phyloP scores from a whole-genome alignment of 2,797 vertebrate species.

The Vireo griseus region DNA sequence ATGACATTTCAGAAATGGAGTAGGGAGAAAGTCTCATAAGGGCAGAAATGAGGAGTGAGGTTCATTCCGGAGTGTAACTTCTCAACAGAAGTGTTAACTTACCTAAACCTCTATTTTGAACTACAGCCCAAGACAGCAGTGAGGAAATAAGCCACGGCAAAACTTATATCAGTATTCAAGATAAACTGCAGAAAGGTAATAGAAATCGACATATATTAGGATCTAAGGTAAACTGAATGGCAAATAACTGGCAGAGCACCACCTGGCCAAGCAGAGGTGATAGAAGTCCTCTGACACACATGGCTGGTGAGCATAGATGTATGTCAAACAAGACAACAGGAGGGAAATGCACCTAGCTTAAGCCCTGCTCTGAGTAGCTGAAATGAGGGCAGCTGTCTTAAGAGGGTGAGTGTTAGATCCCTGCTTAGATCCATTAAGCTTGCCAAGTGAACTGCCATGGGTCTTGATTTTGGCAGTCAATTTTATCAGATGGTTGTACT shows the following conservation, averaged over 20 bases:
- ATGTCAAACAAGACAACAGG: not conserved
- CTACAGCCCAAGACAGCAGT: not conserved
- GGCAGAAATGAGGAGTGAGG: not conserved
- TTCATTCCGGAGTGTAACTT: not conserved
- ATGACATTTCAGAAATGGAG: not conserved
- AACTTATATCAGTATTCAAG: not conserved
- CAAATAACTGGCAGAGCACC: not conserved
- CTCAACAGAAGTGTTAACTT: not conserved
- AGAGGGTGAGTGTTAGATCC: not conserved
- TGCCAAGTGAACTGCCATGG: constrained; percentile 68
- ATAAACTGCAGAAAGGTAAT: not conserved
- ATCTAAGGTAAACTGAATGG: not conserved
- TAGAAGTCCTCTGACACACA: not conserved
- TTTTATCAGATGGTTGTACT: constrained; percentile 51
- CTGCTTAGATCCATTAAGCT: constrained; percentile 37
- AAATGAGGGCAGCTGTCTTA: constrained; percentile 17
- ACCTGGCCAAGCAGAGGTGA: not conserved
- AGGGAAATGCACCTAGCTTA: not conserved
- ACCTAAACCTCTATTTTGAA: not conserved
- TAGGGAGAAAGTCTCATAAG: not conserved
- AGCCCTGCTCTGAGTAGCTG: not conserved
- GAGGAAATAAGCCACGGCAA: not conserved
- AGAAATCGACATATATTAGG: not conserved
- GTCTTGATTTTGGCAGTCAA: constrained; percentile 72
- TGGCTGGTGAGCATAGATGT: not conserved